Conservation (phyloP, 2,888 invertebrate genomes). For the Acleris cristana region DNA sequence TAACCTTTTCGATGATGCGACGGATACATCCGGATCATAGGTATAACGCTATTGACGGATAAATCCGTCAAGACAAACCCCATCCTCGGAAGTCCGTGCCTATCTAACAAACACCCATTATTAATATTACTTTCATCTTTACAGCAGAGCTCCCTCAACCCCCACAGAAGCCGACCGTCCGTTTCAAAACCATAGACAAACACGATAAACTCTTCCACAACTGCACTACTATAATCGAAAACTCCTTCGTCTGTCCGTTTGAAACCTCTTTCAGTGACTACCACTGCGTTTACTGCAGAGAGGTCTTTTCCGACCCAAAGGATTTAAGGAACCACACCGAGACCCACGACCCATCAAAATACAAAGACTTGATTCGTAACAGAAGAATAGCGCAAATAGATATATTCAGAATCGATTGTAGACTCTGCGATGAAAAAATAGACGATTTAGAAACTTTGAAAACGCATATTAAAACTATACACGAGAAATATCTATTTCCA, state of each 20-base stretch:
- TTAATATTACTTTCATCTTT: constrained; percentile 11
- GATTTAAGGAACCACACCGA: constrained; percentile 63
- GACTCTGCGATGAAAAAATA: constrained; percentile 61
- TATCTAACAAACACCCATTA: no score
- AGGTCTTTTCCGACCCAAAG: constrained; percentile 63
- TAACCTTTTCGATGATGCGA: no score
- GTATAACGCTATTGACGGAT: no score
- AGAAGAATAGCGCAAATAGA: constrained; percentile 64
- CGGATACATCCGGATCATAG: no score
- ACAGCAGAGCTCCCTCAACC: constrained; percentile 16
- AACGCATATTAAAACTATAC: constrained; percentile 54
- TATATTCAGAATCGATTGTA: constrained; percentile 63
- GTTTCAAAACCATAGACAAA: constrained; percentile 43
- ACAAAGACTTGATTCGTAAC: constrained; percentile 51
- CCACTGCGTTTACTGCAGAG: constrained; percentile 65
- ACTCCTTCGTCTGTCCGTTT: constrained; percentile 70
- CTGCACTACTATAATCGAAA: constrained; percentile 60
- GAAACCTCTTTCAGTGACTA: constrained; percentile 67
- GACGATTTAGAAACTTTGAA: constrained; percentile 57
- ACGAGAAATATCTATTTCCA: constrained; percentile 51
- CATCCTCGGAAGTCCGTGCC: no score
- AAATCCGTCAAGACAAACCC: no score
- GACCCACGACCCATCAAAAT: constrained; percentile 62
- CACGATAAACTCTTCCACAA: constrained; percentile 57
- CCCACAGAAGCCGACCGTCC: constrained; percentile 7